phyloP scores from a whole-genome alignment of 2,113 vertebrate genomes.

The Triplophysa dalaica region DNA sequence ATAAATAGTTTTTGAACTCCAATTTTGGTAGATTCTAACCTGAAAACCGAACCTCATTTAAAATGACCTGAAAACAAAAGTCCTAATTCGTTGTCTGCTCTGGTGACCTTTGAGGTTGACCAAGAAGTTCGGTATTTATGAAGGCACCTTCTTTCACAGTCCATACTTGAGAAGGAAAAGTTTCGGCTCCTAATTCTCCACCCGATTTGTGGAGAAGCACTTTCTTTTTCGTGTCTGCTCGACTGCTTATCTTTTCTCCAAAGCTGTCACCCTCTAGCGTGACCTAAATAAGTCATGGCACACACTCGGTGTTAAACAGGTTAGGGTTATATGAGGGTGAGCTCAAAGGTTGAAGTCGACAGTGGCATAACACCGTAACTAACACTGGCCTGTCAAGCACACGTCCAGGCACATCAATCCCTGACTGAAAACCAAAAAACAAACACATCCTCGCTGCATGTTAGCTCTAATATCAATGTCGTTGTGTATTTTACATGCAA shows the following conservation, averaged over 20 bases:
- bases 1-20: no score
- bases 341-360: conserved; percentile 22
- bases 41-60: no score
- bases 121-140: no score
- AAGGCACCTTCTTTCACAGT: no score
- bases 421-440: neutral
- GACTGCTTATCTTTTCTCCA: conserved; percentile 36
- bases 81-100: no score
- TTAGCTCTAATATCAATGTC: no score
- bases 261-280: conserved; percentile 34
- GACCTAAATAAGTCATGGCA: conserved; percentile 44
- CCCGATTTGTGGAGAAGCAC: neutral
- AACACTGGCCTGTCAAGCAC: neutral
- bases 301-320: neutral
- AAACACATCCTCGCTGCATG: no score
- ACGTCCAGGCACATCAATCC: neutral
- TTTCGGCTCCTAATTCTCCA: neutral
- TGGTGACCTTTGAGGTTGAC: no score
- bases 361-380: neutral
- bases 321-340: conserved; percentile 18
- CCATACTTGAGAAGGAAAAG: neutral
- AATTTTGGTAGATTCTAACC: no score
- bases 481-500: no score
- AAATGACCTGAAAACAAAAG: no score
- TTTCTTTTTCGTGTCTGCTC: neutral